phyloP scores from a whole-genome alignment of 2,888 invertebrate genomes.

The Pandemis heparana region DNA sequence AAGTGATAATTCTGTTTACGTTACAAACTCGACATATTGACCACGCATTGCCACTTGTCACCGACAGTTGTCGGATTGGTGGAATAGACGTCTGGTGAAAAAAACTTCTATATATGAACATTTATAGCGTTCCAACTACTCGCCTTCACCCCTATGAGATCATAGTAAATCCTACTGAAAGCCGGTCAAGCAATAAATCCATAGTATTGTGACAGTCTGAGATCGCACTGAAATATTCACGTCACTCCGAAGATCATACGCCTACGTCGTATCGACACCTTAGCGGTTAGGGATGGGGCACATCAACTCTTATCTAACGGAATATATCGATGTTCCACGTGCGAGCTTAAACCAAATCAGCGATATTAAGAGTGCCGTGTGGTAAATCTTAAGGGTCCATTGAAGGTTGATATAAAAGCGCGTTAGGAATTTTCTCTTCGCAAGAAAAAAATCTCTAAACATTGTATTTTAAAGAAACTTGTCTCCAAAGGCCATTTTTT shows the following conservation, averaged over 20 bases:
- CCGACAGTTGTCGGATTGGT: no score
- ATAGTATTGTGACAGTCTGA: slow-evolving; percentile 8
- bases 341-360: background rate
- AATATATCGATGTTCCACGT: background rate
- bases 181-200: slow-evolving; percentile 19
- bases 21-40: no score
- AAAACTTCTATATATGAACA: background rate
- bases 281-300: background rate
- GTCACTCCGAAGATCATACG: background rate
- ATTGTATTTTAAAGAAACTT: no score
- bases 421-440: no score
- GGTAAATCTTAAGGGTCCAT: no score
- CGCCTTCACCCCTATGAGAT: background rate
- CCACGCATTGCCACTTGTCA: no score
- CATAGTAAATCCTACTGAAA: background rate
- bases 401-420: no score
- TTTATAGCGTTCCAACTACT: background rate
- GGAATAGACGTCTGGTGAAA: no score
- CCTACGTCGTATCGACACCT: slow-evolving; percentile 6
- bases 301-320: background rate
- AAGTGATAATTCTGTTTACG: no score
- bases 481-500: no score
- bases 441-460: no score
- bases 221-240: slow-evolving; percentile 17
- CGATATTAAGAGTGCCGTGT: no score